Conservation (phyloP, 2,888 invertebrate species). For the Sinelater perroti region DNA sequence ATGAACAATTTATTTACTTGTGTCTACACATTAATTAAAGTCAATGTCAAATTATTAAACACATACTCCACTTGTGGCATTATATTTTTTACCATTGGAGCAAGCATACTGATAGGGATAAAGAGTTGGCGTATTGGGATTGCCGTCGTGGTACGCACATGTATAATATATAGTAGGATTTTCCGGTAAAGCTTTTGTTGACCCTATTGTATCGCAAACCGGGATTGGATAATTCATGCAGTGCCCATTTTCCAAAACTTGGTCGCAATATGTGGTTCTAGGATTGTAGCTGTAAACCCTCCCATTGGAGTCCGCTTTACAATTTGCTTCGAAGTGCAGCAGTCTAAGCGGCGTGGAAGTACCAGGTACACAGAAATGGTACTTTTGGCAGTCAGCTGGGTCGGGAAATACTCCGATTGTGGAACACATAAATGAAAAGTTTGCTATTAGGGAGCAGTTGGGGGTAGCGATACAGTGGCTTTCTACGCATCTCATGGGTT, state of each 20-base stretch:
- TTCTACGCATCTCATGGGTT: no score
- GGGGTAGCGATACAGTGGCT: no score
- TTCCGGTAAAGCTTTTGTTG: neutral
- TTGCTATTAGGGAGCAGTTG: no score
- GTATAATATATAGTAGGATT: slow-evolving; percentile 21
- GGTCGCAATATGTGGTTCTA: slow-evolving; percentile 11
- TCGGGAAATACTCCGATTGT: slow-evolving; percentile 23
- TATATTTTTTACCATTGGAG: neutral
- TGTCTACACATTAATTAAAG: no score
- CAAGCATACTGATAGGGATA: neutral
- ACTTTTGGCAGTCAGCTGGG: slow-evolving; percentile 19
- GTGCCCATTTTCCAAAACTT: neutral
- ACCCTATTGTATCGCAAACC: neutral
- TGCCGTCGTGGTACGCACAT: neutral
- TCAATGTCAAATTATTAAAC: neutral
- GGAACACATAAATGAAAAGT: slow-evolving; percentile 14
- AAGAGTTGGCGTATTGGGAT: neutral
- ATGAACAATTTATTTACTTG: no score
- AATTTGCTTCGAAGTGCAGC: neutral
- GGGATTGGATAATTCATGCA: neutral
- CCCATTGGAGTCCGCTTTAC: no score
- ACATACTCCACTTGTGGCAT: neutral
- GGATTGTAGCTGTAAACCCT: slow-evolving; percentile 8
- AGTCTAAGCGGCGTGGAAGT: neutral
- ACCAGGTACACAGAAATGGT: slow-evolving; percentile 15